These are phyloP conservation scores for Boulengeromyrus knoepffleri DNA, from an alignment of 2,113 vertebrate genomes.

Conservation along the genomic window DNA sequence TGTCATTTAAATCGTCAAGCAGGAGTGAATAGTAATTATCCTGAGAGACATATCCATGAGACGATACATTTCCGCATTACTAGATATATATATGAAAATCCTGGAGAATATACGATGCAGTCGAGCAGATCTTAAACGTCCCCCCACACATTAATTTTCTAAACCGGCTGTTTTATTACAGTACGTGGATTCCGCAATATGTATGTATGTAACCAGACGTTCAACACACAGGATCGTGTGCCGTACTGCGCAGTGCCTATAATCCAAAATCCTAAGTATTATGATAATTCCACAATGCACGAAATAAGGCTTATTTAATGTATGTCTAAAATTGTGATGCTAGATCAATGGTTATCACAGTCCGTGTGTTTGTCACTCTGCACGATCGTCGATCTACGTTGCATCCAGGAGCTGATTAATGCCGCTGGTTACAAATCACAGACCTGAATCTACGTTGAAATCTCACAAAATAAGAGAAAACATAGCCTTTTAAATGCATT, in stretches of 20 bases:
- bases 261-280: background rate
- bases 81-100: background rate
- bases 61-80: background rate
- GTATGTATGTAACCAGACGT: background rate
- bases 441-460: background rate
- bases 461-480: background rate
- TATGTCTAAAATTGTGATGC: background rate
- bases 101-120: background rate
- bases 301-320: background rate
- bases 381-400: background rate
- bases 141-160: background rate
- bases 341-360: background rate
- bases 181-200: background rate
- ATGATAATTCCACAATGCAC: background rate
- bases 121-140: background rate
- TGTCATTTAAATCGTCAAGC: background rate
- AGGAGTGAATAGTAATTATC: background rate
- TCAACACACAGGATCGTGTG: background rate
- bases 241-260: background rate
- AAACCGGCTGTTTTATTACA: background rate
- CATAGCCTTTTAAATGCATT: background rate
- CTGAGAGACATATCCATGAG: background rate
- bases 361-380: background rate
- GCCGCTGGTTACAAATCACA: background rate
- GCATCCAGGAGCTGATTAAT: background rate